Evolutionary conservation across 2,888 invertebrate genomes (phyloP).

Genomic region (Diabrotica balteata): DNA sequence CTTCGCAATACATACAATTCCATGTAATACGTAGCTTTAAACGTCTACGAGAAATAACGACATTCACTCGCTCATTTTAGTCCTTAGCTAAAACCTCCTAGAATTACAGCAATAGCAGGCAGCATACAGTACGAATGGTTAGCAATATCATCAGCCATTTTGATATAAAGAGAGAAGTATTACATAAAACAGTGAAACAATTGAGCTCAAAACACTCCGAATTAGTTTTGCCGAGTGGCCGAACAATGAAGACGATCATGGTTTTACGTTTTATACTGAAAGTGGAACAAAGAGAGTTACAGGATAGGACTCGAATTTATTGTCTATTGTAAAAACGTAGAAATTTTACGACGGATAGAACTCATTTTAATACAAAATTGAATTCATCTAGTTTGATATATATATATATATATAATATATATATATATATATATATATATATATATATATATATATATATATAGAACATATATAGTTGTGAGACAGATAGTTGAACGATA

Average conservation of each 20-base stretch:
- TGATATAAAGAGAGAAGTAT: conserved; percentile 14
- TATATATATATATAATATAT: no score
- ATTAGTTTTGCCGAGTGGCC: conserved; percentile 53
- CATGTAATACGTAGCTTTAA: no score
- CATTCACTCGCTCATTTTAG: conserved; percentile 2
- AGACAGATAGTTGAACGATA: no score
- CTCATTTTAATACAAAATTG: no score
- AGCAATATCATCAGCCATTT: conserved; percentile 7
- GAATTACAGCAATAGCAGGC: background rate
- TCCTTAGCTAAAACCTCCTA: background rate
- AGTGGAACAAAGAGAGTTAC: conserved; percentile 17
- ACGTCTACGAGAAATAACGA: background rate
- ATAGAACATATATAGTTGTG: no score
- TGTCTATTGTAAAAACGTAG: no score
- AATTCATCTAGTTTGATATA: no score
- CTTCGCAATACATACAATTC: no score
- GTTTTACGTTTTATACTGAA: conserved; percentile 40
- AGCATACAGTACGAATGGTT: background rate
- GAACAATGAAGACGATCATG: conserved; percentile 50
- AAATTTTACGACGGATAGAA: no score
- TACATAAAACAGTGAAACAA: conserved; percentile 19
- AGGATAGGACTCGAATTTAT: background rate
- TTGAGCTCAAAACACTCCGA: conserved; percentile 37
- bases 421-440: no score
- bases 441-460: no score